Conservation (phyloP, 2,888 invertebrate species). For the Cataglyphis rosenhaueri region DNA sequence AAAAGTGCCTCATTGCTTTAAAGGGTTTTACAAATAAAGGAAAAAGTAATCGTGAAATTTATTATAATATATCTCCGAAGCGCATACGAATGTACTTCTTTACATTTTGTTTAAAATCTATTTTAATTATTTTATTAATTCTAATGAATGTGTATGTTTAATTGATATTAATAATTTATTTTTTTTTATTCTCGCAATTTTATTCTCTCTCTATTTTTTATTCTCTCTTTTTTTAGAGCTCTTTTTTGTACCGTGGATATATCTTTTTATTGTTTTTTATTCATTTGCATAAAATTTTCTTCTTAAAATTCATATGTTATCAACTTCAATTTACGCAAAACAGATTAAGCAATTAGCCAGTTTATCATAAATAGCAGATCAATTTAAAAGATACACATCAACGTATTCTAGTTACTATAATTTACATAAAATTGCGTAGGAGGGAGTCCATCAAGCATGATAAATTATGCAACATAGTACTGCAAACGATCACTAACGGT, state of each 20-base stretch:
- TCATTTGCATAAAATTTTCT: neutral
- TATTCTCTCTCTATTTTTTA: neutral
- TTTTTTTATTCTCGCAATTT: neutral
- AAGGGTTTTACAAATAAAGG: neutral
- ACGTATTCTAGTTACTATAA: neutral
- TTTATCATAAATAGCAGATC: neutral
- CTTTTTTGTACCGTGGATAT: neutral
- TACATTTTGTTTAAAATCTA: neutral
- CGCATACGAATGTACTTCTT: neutral
- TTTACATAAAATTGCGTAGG: constrained; percentile 9
- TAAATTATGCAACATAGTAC: constrained; percentile 10
- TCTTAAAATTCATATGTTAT: too few species aligned
- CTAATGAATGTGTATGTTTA: neutral
- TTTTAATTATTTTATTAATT: neutral
- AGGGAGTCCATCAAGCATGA: constrained; percentile 7
- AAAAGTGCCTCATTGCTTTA: neutral
- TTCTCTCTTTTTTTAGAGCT: neutral
- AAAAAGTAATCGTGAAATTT: neutral
- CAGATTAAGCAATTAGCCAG: neutral
- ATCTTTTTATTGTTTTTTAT: neutral
- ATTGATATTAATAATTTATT: neutral
- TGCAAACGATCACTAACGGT: neutral
- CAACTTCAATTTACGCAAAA: neutral
- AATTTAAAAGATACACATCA: neutral
- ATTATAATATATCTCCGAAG: neutral